These are phyloP conservation scores for Morelia viridis DNA, from an alignment of 2,797 vertebrate species.

Conservation along the genomic window DNA sequence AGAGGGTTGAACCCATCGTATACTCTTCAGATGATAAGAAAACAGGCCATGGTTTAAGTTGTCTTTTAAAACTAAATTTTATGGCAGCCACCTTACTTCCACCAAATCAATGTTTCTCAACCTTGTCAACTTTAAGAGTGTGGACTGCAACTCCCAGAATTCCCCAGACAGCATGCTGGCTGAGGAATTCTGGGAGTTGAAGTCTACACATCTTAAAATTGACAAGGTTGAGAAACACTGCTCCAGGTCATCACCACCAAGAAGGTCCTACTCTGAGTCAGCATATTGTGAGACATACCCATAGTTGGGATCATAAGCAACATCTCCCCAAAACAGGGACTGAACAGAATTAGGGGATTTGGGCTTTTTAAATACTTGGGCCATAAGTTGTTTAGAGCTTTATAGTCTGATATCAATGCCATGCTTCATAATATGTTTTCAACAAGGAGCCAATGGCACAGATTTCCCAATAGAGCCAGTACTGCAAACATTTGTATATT, in stretches of 20 bases:
- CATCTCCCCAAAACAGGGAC: neutral
- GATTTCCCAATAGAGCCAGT: constrained; percentile 1
- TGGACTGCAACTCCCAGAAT: too few species aligned
- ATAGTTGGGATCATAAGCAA: neutral
- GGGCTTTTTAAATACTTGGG: neutral
- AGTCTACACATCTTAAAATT: too few species aligned
- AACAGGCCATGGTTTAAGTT: neutral
- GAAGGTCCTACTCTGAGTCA: neutral
- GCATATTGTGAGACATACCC: too few species aligned
- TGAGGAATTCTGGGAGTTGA: too few species aligned
- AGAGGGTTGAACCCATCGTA: neutral
- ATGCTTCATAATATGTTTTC: neutral
- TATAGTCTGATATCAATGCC: neutral
- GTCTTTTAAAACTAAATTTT: neutral
- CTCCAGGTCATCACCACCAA: neutral
- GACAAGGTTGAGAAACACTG: too few species aligned
- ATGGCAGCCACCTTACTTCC: neutral
- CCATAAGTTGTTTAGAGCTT: neutral
- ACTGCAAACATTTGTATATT: neutral
- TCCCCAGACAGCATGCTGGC: too few species aligned
- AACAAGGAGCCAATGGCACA: neutral
- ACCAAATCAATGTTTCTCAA: too few species aligned
- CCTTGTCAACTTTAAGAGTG: too few species aligned
- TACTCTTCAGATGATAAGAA: neutral
- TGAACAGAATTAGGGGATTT: neutral